Evolutionary conservation across 2,797 vertebrate species (phyloP).

Genomic region (Lacerta bilineata): DNA sequence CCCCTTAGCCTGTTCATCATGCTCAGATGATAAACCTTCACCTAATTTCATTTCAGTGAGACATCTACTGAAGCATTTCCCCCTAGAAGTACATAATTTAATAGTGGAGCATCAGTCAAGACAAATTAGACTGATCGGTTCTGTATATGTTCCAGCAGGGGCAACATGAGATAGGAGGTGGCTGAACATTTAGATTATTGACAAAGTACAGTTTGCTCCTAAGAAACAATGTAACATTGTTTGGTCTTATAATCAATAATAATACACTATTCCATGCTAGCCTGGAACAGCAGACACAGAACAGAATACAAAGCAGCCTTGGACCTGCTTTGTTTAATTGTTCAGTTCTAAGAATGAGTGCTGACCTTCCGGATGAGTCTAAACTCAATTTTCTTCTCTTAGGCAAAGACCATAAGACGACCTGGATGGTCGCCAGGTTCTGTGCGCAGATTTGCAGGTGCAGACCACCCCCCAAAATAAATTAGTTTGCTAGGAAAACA

Average conservation of each 20-base stretch:
- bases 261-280: slow-evolving; percentile 4
- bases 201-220: slow-evolving; percentile 7
- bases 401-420: too few species aligned
- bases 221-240: not conserved
- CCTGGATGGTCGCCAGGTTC: too few species aligned
- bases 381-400: too few species aligned
- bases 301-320: slow-evolving; percentile 12
- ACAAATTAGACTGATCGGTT: slow-evolving; percentile 36
- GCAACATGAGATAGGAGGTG: slow-evolving; percentile 1
- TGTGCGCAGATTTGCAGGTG: too few species aligned
- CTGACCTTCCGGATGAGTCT: too few species aligned
- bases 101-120: slow-evolving; percentile 42
- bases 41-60: slow-evolving; percentile 44
- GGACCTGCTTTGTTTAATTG: not conserved
- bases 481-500: too few species aligned
- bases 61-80: slow-evolving; percentile 31
- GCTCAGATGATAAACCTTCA: slow-evolving; percentile 39
- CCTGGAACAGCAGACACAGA: not conserved
- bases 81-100: slow-evolving; percentile 28
- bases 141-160: slow-evolving; percentile 23
- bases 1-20: slow-evolving; percentile 24
- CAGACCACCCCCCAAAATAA: too few species aligned
- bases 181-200: slow-evolving; percentile 39
- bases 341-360: not conserved
- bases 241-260: not conserved